Evolutionary conservation across 2,113 vertebrate species (phyloP).

Genomic region (Corydoras sp.): DNA sequence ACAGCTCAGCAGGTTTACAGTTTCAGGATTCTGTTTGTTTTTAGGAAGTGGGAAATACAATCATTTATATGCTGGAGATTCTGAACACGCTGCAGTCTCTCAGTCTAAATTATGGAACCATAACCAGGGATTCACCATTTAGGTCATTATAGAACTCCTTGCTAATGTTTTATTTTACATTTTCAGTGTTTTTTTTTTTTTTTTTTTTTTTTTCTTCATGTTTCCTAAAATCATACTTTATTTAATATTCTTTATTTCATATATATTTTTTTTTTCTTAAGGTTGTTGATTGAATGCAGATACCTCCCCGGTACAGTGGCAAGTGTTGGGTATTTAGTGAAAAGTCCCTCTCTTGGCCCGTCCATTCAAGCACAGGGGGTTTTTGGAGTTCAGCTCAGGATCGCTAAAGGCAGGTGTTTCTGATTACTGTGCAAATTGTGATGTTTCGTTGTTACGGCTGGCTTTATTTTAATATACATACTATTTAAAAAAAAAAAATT

Average conservation of each 20-base stretch:
- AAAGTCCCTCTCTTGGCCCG: conserved; percentile 60
- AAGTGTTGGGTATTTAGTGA: conserved; percentile 64
- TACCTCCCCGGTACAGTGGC: conserved; percentile 51
- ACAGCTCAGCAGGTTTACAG: background rate
- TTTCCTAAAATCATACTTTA: too few relatives aligned
- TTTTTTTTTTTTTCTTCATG: too few relatives aligned
- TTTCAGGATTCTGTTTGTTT: background rate
- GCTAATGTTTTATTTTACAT: too few relatives aligned
- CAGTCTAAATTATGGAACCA: conserved; percentile 64
- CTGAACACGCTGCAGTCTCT: conserved; percentile 58
- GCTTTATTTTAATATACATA: too few relatives aligned
- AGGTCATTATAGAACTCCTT: conserved; percentile 56
- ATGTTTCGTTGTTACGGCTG: too few relatives aligned
- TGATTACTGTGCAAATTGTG: too few relatives aligned
- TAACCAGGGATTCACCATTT: conserved; percentile 67
- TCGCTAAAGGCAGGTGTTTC: conserved; percentile 58
- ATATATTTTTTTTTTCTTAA: conserved; percentile 25
- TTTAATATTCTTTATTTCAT: background rate
- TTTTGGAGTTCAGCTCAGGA: conserved; percentile 69
- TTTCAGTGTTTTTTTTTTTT: too few relatives aligned
- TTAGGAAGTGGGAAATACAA: conserved; percentile 58
- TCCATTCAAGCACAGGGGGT: conserved; percentile 56
- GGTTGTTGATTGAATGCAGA: conserved; percentile 67
- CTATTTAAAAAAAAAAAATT: too few relatives aligned
- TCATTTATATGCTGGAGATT: conserved; percentile 67